Base-by-base conservation (phyloP, 2,797 vertebrate genomes). In the Acrocephalus scirpaceus region DNA sequence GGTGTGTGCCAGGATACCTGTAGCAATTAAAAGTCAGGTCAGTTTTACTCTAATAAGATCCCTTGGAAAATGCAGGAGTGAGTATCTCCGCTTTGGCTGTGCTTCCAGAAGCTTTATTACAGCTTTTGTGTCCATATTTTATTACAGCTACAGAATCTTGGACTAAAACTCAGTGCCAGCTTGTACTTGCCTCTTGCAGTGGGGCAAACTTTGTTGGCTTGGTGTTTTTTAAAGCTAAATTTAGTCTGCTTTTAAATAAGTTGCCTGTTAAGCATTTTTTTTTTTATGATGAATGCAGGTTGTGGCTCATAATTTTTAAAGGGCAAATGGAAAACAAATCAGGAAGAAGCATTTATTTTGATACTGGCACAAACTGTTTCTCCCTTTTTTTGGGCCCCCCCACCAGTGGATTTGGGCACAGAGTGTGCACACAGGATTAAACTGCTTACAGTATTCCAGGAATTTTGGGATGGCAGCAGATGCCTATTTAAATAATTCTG, bases 401-500 rank as follows among this genome's bases (percentile, higher is more conserved):
- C 36, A 12, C 26, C 38, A 29, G 4, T 44, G 62, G 44, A 30
- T 88, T 92, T 91, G 88, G 58, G 45, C 2, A 8, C 0, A 7
- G 22, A 60, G 34, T 2, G 1, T n/a, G 18, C 40, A n/a, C 22
- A 25, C 13, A 50, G 62, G 42, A 89, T 42, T 87, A 38, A 71
- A 57, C 29, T 86, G 21, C 69, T 73, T 40, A 8, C 10, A 62
- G 30, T 36, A n/a, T 42, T 53, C 79, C 75, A 77, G 29, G 65
- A 90, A 72, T 56, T 77, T 72, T 2, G 40, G 42, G 51, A 44
- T 84, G 86, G 62, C 51, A 90, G 71, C 81, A 89, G 81, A 53
- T 92, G 57, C 75, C 30, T 82, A 5, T 85, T 86, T 67, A 38
- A 91, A 78, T 83, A 83, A 88, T 90, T 91, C 67, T 89, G 27